Conservation (phyloP, 2,797 vertebrate species). For the Bovichtus diacanthus region DNA sequence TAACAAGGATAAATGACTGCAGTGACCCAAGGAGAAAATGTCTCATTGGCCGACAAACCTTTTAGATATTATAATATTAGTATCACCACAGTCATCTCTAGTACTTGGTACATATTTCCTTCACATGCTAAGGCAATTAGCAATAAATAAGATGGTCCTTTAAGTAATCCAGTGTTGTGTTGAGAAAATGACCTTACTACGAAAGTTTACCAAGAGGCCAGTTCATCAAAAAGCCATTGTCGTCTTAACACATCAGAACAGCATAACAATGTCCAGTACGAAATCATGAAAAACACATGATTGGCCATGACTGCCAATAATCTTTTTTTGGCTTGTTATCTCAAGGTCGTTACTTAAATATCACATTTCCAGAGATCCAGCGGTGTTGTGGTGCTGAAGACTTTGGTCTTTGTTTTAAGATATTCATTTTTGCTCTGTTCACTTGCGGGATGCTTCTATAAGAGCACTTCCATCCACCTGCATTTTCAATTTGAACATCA, state of each 20-base stretch:
- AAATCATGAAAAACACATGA: neutral
- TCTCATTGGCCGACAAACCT: neutral
- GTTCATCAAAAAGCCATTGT: slow-evolving; percentile 8
- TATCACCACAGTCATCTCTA: neutral
- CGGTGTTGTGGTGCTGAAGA: neutral
- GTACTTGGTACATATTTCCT: neutral
- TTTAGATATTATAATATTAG: neutral
- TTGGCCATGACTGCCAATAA: neutral
- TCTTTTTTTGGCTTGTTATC: neutral
- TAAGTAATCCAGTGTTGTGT: neutral
- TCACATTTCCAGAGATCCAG: neutral
- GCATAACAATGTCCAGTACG: neutral
- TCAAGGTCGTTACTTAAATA: neutral
- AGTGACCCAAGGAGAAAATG: slow-evolving; percentile 11
- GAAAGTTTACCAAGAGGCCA: neutral
- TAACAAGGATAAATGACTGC: neutral
- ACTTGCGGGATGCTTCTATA: neutral
- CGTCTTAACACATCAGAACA: slow-evolving; percentile 5
- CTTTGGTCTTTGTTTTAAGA: neutral
- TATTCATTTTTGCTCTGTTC: neutral
- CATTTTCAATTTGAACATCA: neutral
- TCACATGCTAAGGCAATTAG: slow-evolving; percentile 11
- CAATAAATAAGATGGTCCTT: slow-evolving; percentile 3
- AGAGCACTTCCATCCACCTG: neutral
- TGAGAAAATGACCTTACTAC: neutral